Base-by-base conservation (phyloP, 1,140 invertebrate genomes). In the Planococcus citri region DNA sequence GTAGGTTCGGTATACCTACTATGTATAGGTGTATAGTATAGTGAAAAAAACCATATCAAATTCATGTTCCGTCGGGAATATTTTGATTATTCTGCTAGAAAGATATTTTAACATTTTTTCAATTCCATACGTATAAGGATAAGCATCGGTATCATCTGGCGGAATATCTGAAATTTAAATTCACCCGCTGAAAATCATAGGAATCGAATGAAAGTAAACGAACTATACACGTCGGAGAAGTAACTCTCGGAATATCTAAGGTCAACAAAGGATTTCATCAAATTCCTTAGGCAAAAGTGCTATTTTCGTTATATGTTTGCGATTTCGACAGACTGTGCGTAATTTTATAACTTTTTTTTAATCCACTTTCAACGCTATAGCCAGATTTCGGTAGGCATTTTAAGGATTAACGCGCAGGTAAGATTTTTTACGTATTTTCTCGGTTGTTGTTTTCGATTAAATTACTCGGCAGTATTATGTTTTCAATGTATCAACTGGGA, bases 91-190 rank as follows among this genome's bases (percentile, higher is more conserved):
- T 51, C n/a, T 14, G 12, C 12, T 9, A 20, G 12, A 20, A 51
- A 51, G n/a, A 51, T 51, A 51, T 51, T 51, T 51, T n/a, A 51
- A 51, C 41, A 51, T 51, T 51, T 51, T 51, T 51, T 51, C 41
- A n/a, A 51, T 51, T 51, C 41, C 17, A 20, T 51, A 51, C n/a
- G n/a, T 20, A 20, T 17, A 51, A 20, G 41, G n/a, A 51, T 51
- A 51, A 51, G 41, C n/a, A 51, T 51, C 41, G 3, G 41, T 51
- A 51, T 51, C 41, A 14, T 51, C 41, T 17, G 41, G 6, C 41
- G 12, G 41, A 51, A 20, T 51, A 51, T 51, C 41, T 51, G 41
- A 51, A 51, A 51, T 51, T 51, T 51, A 51, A 51, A 51, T 51
- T 51, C 17, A 20, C 41, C 14, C 41, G 41, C 17, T 20, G 12